Conservation (phyloP, 30 jellyfish, hydroid and myxozoan species). For the Sanderia malayensis region DNA sequence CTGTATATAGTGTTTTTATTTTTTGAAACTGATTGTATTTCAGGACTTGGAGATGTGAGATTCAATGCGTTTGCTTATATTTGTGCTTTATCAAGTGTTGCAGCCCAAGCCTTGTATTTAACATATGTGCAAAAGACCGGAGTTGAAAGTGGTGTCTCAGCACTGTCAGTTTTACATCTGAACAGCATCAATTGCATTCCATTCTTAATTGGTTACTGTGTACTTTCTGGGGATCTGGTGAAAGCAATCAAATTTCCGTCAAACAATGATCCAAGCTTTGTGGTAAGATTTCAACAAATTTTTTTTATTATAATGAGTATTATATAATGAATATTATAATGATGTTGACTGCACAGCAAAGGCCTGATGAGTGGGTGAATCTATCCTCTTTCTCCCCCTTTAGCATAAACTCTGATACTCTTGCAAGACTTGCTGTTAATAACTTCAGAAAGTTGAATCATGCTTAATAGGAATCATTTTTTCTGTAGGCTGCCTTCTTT, state of each 20-base stretch:
- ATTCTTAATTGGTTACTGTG: slow-evolving; percentile 47
- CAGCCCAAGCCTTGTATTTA: slow-evolving; percentile 79
- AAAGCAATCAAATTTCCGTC: slow-evolving; percentile 48
- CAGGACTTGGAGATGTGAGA: slow-evolving; percentile 90
- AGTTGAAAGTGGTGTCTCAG: slow-evolving; percentile 73
- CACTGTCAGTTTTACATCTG: slow-evolving; percentile 80
- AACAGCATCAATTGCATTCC: slow-evolving; percentile 97
- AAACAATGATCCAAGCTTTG: slow-evolving; percentile 39
- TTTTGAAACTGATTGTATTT: not conserved
- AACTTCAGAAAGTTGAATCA: no score
- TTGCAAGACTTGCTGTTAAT: no score
- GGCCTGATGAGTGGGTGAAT: no score
- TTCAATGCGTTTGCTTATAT: slow-evolving; percentile 62
- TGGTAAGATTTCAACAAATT: no score
- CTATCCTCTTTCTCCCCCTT: no score
- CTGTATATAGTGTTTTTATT: not conserved
- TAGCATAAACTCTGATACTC: no score
- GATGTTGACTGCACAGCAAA: no score
- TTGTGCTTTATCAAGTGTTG: slow-evolving; percentile 79
- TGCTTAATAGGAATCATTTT: not conserved
- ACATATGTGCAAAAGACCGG: slow-evolving; percentile 97
- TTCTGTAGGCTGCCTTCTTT: slow-evolving; percentile 67
- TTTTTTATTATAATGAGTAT: no score
- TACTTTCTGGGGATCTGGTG: slow-evolving; percentile 58
- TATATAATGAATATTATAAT: no score